phyloP scores from a whole-genome alignment of 2,113 vertebrate species.

The Lethenteron camtschaticum region DNA sequence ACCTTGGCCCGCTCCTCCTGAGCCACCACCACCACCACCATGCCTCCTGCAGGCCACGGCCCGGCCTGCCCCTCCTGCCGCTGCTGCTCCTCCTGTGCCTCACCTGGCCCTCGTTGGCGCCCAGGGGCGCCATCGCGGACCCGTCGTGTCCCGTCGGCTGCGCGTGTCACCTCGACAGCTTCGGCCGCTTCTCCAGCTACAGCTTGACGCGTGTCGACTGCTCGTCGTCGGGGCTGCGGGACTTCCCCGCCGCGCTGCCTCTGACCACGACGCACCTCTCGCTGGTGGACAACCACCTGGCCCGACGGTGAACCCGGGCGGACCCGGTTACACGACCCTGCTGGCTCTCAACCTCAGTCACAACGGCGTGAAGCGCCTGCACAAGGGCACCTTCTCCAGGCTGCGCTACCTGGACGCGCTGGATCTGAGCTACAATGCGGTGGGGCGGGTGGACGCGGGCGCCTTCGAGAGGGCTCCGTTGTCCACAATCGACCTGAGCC shows the following conservation, averaged over 20 bases:
- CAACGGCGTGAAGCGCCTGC: slow-evolving; percentile 44
- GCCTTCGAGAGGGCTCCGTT: slow-evolving; percentile 55
- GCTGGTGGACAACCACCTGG: slow-evolving; percentile 56
- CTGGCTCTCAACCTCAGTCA: slow-evolving; percentile 65
- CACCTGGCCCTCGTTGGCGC: too few relatives aligned
- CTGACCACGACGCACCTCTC: slow-evolving; percentile 72
- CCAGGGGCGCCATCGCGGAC: too few relatives aligned
- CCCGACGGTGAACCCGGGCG: slow-evolving; percentile 47
- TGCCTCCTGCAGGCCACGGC: too few relatives aligned
- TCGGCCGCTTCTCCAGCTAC: slow-evolving; percentile 86
- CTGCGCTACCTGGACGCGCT: slow-evolving; percentile 76
- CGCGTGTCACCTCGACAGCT: slow-evolving; percentile 72
- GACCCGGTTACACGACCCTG: slow-evolving; percentile 88
- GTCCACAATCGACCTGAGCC: slow-evolving; percentile 57
- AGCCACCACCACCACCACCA: too few relatives aligned
- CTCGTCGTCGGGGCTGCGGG: slow-evolving; percentile 36
- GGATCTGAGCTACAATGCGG: slow-evolving; percentile 63
- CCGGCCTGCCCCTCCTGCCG: too few relatives aligned
- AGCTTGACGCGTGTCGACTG: slow-evolving; percentile 83
- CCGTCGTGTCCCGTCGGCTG: slow-evolving; percentile 21
- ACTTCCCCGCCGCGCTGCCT: slow-evolving; percentile 54
- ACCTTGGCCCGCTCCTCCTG: too few relatives aligned
- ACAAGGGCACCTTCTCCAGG: slow-evolving; percentile 44
- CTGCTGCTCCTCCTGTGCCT: too few relatives aligned
- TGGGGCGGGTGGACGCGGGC: slow-evolving; percentile 31